Evolutionary conservation across 2,113 vertebrate genomes (phyloP).

Genomic region (Melanocharis versteri): DNA sequence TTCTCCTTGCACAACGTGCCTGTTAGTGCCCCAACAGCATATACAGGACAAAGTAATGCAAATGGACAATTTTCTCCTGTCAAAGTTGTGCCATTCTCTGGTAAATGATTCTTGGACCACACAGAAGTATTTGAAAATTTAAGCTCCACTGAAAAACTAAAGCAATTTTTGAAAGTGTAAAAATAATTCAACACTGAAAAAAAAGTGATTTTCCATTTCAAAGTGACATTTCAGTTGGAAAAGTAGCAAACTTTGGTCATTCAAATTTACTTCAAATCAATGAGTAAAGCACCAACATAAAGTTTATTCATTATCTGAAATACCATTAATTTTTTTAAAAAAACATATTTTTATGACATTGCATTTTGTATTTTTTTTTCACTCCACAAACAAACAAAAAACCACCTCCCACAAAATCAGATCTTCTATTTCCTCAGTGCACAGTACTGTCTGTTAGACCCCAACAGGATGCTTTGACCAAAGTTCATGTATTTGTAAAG

Average conservation of each 20-base stretch:
- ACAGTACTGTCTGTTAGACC: not conserved
- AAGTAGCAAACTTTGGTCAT: not conserved
- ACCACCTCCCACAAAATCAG: not conserved
- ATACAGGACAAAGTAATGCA: not conserved
- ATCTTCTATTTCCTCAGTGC: not conserved
- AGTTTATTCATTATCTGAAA: not conserved
- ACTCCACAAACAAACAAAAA: not conserved
- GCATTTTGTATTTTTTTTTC: not conserved
- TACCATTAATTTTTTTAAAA: not conserved
- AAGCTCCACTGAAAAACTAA: not conserved
- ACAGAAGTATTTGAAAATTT: not conserved
- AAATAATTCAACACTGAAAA: not conserved
- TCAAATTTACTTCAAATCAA: not conserved
- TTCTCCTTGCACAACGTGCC: not conserved
- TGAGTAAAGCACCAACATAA: not conserved
- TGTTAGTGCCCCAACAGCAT: not conserved
- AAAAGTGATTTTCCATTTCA: not conserved
- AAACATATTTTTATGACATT: not conserved
- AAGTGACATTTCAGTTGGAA: not conserved
- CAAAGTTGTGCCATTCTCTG: not conserved
- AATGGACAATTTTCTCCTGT: not conserved
- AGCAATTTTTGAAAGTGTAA: not conserved
- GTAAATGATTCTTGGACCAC: not conserved
- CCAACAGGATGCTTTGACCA: not conserved
- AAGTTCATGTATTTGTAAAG: not conserved